Conservation (phyloP, 2,113 vertebrate species). For the Suricata suricatta region DNA sequence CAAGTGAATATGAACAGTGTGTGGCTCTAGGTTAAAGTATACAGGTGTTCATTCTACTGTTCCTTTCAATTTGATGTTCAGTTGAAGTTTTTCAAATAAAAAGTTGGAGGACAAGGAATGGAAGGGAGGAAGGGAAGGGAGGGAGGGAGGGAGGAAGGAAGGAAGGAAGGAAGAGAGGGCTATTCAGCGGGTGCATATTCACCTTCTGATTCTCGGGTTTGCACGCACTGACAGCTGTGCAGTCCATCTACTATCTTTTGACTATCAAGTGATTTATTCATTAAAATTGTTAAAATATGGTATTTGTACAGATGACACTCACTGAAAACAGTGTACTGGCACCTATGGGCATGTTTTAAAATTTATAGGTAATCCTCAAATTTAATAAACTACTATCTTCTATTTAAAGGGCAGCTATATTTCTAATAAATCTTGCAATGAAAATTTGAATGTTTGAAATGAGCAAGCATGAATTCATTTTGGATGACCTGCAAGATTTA, state of each 20-base stretch:
- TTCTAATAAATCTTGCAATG: neutral
- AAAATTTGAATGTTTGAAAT: no score
- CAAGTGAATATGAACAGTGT: neutral
- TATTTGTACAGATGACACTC: neutral
- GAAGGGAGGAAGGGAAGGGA: no score
- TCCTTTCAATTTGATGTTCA: neutral
- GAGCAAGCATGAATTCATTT: neutral
- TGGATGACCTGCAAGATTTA: neutral
- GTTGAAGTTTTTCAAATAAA: conserved; percentile 25
- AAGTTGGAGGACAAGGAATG: neutral
- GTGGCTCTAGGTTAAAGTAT: neutral
- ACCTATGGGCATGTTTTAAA: neutral
- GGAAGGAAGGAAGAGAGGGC: no score
- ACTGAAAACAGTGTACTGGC: neutral
- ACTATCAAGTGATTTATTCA: neutral
- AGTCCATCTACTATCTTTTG: neutral
- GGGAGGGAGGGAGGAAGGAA: no score
- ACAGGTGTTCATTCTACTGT: neutral
- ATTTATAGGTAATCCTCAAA: neutral
- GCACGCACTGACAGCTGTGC: neutral
- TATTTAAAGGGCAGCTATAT: neutral
- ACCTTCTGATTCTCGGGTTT: neutral
- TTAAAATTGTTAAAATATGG: neutral
- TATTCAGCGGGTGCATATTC: neutral
- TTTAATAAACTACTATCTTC: neutral